Evolutionary conservation across 2,113 vertebrate genomes (phyloP), one percentile per base, ranked within the genome.

Genomic region (Engraulis encrasicolus): DNA sequence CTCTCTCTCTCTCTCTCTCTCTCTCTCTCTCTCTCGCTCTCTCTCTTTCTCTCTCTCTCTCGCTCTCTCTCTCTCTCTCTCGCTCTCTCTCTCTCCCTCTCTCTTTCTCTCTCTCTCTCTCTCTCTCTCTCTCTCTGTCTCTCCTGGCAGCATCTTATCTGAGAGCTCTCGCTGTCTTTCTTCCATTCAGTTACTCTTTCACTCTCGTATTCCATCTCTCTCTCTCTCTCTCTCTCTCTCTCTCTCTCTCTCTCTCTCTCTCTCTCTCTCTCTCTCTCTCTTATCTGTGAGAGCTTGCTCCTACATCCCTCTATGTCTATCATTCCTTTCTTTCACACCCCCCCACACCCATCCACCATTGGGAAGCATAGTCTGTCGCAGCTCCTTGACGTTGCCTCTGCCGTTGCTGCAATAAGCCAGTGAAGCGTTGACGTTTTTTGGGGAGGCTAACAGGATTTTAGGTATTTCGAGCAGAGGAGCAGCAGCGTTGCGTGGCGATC

Each of bases 361-460:
- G 7, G 11, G 12, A 27, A 74, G 11, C 66, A n/a, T n/a, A n/a
- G 31, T 74, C 3, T 74, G 20, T 37, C 11, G n/a, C 36, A 19
- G 23, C 66, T n/a, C 27, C 31, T 79, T 12, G 40, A 45, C 40
- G 5, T 50, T 36, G n/a, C n/a, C n/a, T n/a, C n/a, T n/a, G n/a
- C n/a, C n/a, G n/a, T n/a, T n/a, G n/a, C n/a, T n/a, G 23, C 20
- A 74, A 78, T 77, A 85, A 77, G 78, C 81, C 71, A 77, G 37
- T 78, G 27, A 74, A 37, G 18, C 79, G 78, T 83, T 85, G 15
- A 79, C 79, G 48, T 85, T 45, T n/a, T n/a, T n/a, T n/a, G n/a
- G n/a, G n/a, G n/a, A n/a, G 58, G 45, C 36, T 77, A 78, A 84
- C 83, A 66, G 82, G 88, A 77, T 85, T 40, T 81, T 9, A 31